Evolutionary conservation across 2,797 vertebrate species (phyloP).

Genomic region (Cyclura pinguis): DNA sequence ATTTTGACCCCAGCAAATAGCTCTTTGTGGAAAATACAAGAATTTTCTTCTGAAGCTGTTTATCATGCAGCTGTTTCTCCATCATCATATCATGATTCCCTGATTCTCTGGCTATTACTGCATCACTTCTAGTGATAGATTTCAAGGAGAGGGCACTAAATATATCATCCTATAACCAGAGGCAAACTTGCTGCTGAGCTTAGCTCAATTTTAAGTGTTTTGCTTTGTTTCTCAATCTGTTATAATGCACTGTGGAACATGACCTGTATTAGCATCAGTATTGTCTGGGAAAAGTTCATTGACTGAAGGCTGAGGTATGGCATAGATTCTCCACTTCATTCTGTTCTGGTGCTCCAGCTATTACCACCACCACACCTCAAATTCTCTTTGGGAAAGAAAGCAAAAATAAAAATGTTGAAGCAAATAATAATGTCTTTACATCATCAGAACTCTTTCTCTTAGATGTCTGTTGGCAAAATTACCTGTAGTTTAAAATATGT

Average conservation of each 20-base stretch:
- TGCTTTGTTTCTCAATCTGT: not conserved
- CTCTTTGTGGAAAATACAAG: constrained; percentile 25
- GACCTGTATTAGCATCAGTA: not conserved
- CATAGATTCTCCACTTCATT: not conserved
- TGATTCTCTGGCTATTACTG: constrained; percentile 51
- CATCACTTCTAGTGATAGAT: constrained; percentile 40
- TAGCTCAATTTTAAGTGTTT: not conserved
- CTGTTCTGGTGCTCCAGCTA: not conserved
- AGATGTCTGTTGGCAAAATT: not conserved
- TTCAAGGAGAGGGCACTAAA: constrained; percentile 50
- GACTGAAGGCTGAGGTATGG: not conserved
- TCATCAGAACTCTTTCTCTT: not conserved
- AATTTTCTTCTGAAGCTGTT: constrained; percentile 55
- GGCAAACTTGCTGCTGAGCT: not conserved
- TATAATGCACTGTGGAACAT: not conserved
- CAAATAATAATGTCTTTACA: not conserved
- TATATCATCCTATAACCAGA: not conserved
- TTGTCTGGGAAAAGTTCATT: not conserved
- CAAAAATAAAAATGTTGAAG: not conserved
- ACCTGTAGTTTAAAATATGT: not conserved
- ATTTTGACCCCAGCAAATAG: constrained; percentile 46
- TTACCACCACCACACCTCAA: no score
- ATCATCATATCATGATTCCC: constrained; percentile 45
- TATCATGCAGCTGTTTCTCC: constrained; percentile 47
- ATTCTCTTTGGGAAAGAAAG: not conserved